phyloP scores from a whole-genome alignment of 2,797 vertebrate genomes.

The Semotilus atromaculatus region DNA sequence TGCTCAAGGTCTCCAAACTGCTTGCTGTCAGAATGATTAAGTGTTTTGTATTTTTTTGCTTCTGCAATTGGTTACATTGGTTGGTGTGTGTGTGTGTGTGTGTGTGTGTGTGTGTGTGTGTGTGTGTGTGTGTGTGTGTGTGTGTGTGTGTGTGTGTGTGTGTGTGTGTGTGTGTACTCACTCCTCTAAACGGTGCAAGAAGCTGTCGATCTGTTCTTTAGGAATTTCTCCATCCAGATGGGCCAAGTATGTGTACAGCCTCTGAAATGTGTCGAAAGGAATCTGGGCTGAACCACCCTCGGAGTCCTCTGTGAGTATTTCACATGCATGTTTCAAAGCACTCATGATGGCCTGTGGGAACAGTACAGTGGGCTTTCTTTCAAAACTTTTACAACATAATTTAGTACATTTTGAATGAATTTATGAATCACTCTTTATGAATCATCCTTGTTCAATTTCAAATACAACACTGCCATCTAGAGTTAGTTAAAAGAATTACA shows the following conservation, averaged over 20 bases:
- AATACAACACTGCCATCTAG: conserved; percentile 48
- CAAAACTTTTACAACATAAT: neutral
- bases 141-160: neutral
- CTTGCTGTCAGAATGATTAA: neutral
- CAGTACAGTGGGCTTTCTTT: conserved; percentile 1
- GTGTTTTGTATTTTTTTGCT: conserved; percentile 15
- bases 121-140: neutral
- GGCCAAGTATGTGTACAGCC: conserved; percentile 86
- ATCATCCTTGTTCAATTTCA: neutral
- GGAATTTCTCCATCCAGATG: conserved; percentile 79
- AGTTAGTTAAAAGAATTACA: neutral
- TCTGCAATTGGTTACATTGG: conserved; percentile 34
- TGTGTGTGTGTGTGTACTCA: conserved; percentile 58
- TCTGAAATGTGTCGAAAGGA: conserved; percentile 78
- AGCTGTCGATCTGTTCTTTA: conserved; percentile 68
- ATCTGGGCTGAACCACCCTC: conserved; percentile 82
- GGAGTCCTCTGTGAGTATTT: conserved; percentile 86
- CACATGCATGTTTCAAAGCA: conserved; percentile 85
- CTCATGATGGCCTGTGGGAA: conserved; percentile 78
- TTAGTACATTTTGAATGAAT: neutral
- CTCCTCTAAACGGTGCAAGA: conserved; percentile 75
- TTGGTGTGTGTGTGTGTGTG: neutral
- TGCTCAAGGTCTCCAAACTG: neutral
- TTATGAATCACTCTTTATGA: no score
- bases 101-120: neutral